Base-by-base conservation (phyloP, 2,888 invertebrate species). In the Dryobotodes eremita region DNA sequence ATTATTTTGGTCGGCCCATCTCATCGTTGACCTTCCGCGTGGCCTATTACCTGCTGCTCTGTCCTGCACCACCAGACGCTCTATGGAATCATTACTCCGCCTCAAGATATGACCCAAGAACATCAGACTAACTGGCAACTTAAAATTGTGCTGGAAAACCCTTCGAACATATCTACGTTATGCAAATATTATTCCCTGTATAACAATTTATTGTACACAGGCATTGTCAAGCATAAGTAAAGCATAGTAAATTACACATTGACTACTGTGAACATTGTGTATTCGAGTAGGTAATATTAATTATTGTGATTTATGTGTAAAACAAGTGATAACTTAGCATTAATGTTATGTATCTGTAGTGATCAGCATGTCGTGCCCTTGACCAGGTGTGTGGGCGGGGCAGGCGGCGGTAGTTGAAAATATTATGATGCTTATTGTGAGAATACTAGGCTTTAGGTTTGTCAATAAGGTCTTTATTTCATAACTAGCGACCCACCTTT, bases 261-360 rank as follows among this genome's bases (percentile, higher is more conserved):
- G 55, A 59, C 46, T 53, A 50, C 23, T 46, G 61, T 48, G 13
- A 61, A 71, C 59, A 61, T 71, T 57, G 50, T 73, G 50, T 66
- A 20, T 64, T 62, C 26, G 20, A 69, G 57, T 69, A 55, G 31
- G 42, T 79, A 23, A 80, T 62, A 73, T 50, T 82, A 73, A 83
- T 81, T 59, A 85, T 76, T 81, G 65, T 73, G 82, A 82, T 82
- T 84, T 82, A 82, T 84, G 82, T 64, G 57, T 36, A 26, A 26
- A 17, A 26, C 55, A 17, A 48, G 71, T 61, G 68, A 85, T 85
- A 75, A 75, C 10, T 80, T 71, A 61, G 26, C 23, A n/a, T 17
- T 80, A 85, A 85, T 81, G 61, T 50, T 61, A 77, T 84, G 73
- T 77, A 84, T 85, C 86, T 64, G 72, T 65, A 42, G 42, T 71